Percentiles rank a stretch among this genome's conserved stretches.
Evolutionary conservation across 1,140 invertebrate genomes (phyloP).

Genomic region (Papilio polytes): DNA sequence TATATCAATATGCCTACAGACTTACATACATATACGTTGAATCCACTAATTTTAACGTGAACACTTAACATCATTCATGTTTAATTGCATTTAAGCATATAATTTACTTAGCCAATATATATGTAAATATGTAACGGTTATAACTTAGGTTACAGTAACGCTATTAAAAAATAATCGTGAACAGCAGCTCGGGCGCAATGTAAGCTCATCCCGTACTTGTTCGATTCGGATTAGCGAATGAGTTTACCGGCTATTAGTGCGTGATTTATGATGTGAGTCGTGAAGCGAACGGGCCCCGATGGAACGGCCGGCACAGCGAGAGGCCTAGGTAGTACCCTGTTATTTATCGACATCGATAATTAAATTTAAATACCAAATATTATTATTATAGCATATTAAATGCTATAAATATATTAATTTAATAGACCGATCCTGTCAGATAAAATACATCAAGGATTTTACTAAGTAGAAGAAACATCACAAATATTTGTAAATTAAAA

Average conservation of each 20-base stretch:
- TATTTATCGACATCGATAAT: slow-evolving; percentile 55
- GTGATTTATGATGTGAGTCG: slow-evolving; percentile 79
- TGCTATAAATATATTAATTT: slow-evolving; percentile 28
- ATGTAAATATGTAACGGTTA: slow-evolving; percentile 20
- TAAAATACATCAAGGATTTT: background rate
- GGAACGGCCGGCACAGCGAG: slow-evolving; percentile 66
- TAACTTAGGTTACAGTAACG: slow-evolving; percentile 20
- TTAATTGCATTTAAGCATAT: background rate
- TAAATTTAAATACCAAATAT: slow-evolving; percentile 31
- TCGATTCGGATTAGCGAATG: slow-evolving; percentile 78
- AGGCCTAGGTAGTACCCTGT: slow-evolving; percentile 52
- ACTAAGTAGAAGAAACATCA: background rate
- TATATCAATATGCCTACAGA: background rate
- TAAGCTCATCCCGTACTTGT: slow-evolving; percentile 50
- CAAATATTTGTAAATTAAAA: background rate
- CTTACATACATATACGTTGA: background rate
- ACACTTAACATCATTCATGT: background rate
- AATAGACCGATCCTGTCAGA: background rate
- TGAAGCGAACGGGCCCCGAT: slow-evolving; percentile 57
- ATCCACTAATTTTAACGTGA: background rate
- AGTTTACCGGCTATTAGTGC: slow-evolving; percentile 76
- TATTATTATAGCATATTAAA: slow-evolving; percentile 14
- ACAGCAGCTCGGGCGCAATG: slow-evolving; percentile 35
- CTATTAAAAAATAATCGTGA: slow-evolving; percentile 36
- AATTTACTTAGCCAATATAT: slow-evolving; percentile 9